Evolutionary conservation across 2,113 vertebrate species (phyloP), one percentile per base, ranked within the genome.

Genomic region (Jacana jacana): DNA sequence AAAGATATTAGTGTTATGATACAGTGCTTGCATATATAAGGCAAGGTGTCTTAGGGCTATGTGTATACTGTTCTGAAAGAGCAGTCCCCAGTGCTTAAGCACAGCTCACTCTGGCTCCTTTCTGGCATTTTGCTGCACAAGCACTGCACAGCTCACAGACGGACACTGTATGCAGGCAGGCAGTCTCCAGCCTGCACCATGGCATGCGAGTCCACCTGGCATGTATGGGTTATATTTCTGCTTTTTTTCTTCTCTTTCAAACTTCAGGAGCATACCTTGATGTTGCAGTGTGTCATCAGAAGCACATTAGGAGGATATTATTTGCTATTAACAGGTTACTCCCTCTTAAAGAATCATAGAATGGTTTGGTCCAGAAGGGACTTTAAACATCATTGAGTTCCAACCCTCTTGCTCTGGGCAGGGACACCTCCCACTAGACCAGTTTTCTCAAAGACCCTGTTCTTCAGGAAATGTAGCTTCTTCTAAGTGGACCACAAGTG

Each of bases 101-200:
- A 28, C 52, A 90, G 39, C 37, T 51, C 40, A 22, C 28, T 84
- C 40, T 88, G 40, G 22, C 49, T 81, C 37, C n/a, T 37, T 11
- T 13, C 17, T 25, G 3, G 7, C 25, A 14, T 49, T 84, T 86
- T 77, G 81, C 72, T 70, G 64, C 49, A 40, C 0, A 0, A 22
- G 9, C 54, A 27, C 44, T 49, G 30, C 17, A 5, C 2, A 69
- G 3, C 27, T 60, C 0, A 1, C 42, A 42, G 52, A 10, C 14
- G 24, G 7, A 4, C 20, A 0, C 25, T 16, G 9, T 35, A 13
- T 1, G 6, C 25, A 51, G 15, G 8, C 24, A 24, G 44, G 28
- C 33, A 60, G 42, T n/a, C 42, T 39, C 42, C 42, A 46, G 23
- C 17, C 63, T 60, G 28, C 1, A 1, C 51, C 11, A 4, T 2